A percentile compares a stretch with the other conserved stretches of the same genome.
Conservation (phyloP, 2,888 invertebrate species). For the Julus scanicus region DNA sequence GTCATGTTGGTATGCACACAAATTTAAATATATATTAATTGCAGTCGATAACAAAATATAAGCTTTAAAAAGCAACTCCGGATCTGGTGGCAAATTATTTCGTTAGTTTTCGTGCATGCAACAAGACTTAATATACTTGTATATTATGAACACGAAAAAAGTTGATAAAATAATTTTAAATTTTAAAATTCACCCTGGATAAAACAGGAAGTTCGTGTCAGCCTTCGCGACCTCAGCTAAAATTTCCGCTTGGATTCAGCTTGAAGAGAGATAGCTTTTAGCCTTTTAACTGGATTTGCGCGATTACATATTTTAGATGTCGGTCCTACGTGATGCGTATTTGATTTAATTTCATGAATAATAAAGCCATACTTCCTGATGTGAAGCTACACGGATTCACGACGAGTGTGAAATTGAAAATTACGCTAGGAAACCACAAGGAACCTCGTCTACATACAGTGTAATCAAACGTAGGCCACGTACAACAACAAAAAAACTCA, state of each 20-base stretch:
- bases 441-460: too few species aligned
- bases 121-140: too few species aligned
- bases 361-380: constrained; percentile 35
- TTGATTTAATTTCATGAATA: constrained; percentile 34
- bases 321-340: not conserved
- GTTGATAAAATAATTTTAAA: not conserved
- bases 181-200: not conserved
- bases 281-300: not conserved
- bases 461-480: not conserved
- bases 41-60: too few species aligned
- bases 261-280: not conserved
- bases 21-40: too few species aligned
- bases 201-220: constrained; percentile 17
- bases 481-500: not conserved
- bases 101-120: too few species aligned
- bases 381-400: not conserved
- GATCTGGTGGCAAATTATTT: too few species aligned
- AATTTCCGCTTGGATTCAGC: not conserved
- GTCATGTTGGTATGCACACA: too few species aligned
- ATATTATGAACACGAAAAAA: too few species aligned
- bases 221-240: not conserved
- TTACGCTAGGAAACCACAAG: not conserved
- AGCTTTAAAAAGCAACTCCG: too few species aligned
- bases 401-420: constrained; percentile 27
- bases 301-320: not conserved